These are phyloP conservation scores for Tyrannus savana DNA, from an alignment of 2,113 vertebrate genomes.

Conservation along the genomic window DNA sequence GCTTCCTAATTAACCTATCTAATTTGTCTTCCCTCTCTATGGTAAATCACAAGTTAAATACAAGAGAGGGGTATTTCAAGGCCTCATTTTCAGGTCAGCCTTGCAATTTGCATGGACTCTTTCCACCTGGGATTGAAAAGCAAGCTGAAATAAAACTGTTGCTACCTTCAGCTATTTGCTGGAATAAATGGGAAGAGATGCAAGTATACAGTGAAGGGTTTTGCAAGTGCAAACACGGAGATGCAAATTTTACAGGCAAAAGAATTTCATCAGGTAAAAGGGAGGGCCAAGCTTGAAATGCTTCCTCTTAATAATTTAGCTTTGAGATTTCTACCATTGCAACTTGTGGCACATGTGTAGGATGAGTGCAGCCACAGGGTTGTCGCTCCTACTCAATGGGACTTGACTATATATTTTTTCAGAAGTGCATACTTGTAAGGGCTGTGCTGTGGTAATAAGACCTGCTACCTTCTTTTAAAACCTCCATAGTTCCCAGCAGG, in stretches of 20 bases:
- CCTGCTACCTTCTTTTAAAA: neutral
- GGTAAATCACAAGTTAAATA: neutral
- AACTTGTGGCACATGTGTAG: neutral
- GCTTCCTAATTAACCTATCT: conserved; percentile 46
- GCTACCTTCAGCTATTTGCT: neutral
- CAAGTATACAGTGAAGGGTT: neutral
- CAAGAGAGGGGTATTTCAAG: neutral
- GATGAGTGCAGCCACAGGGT: neutral
- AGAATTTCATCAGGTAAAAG: neutral
- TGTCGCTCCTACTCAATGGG: neutral
- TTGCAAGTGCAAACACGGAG: neutral
- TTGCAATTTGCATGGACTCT: neutral
- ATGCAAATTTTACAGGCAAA: neutral
- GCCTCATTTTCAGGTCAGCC: neutral
- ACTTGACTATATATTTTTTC: neutral
- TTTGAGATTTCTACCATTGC: neutral
- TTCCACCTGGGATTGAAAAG: neutral
- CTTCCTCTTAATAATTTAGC: neutral
- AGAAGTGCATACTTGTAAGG: neutral
- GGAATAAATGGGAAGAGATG: neutral
- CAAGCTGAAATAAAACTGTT: neutral
- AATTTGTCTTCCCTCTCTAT: conserved; percentile 9
- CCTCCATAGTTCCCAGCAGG: neutral
- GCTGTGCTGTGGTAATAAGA: neutral
- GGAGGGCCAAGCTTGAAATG: neutral